Evolutionary conservation across 1,140 invertebrate genomes (phyloP), one percentile per base, ranked within the genome.

Genomic region (Drosophila repleta): DNA sequence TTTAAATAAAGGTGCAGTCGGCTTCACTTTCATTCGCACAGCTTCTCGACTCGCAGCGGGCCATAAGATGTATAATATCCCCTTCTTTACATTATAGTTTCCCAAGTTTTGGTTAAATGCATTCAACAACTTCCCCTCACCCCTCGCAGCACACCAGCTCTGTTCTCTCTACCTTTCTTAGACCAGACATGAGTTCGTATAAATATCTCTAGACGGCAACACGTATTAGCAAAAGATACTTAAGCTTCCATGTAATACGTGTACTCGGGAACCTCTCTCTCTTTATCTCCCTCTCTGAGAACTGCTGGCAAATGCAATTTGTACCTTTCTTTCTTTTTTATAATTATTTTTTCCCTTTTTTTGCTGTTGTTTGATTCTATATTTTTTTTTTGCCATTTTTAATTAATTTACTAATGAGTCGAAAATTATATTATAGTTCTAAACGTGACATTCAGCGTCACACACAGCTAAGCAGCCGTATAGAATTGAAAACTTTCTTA

Each of bases 231-330:
- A n/a, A 58, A 62, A 70, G 69, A 74, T 84, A 79, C 72, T 83
- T 83, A 84, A 83, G 67, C 51, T 52, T 60, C 68, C 76, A 70
- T 79, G 80, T 84, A 73, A 84, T 84, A 69, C 64, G 68, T 81
- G 74, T 71, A 74, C 43, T 51, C 18, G 15, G 13, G 6, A 17
- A n/a, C 5, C n/a, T 2, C 15, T 43, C 39, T 5, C 1, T 0
- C 5, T n/a, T 3, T 39, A 43, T 45, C 15, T 17, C 49, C 62
- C 67, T 49, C 53, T 20, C 18, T n/a, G 17, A 21, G 32, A 35
- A 2, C 29, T 32, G 8, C 35, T 24, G 32, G 49, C 29, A 76
- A 76, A 85, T 85, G 77, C 58, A 87, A 74, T 87, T 85, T 87
- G 68, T 77, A 85, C 82, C 81, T 85, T 84, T 61, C 48, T 78